Evolutionary conservation across 1,140 invertebrate genomes (phyloP), one percentile per base, ranked within the genome.

Genomic region (Heliconius nattereri): DNA sequence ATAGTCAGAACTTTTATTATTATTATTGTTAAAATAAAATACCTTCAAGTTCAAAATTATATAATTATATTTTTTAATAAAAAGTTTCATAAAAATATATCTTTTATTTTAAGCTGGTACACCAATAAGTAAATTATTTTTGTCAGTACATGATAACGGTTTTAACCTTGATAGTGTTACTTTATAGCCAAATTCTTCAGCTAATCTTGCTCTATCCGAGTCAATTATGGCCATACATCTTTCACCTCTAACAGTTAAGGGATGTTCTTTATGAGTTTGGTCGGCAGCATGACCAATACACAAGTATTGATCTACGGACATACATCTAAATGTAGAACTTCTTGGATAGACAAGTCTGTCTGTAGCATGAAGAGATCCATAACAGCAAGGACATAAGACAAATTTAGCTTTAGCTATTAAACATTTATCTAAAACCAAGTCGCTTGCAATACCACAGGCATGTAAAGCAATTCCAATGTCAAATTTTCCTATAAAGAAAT

Each of bases 371-470:
- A 99, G 95, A 3, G 97, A 97, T 7, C 98, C 98, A 93, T 99
- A 99, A 90, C 98, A 99, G 91, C 99, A 99, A 2, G 98, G 98
- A 92, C 98, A 99, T 76, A 98, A 96, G 6, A 99, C 97, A 95
- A 99, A 99, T 78, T 96, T 95, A 1, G 98, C 98, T 73, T 95
- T 95, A 20, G 95, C 95, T 32, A 95, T 89, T 3, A 98, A 95
- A 90, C 98, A 99, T 84, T 97, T 97, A 81, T 98, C 96, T 72
- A 99, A 95, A 1, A 99, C 98, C 78, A 99, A 96, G 94, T 99
- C 98, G 19, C 98, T 99, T 6, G 98, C 98, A 16, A 98, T 97
- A 20, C 98, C 98, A 94, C 98, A 99, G 3, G 98, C 98, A 95
- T 99, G 98, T 70, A 99, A 93, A 19, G 97, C 97, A 26, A 97